Evolutionary conservation across 1,140 invertebrate genomes (phyloP).

Genomic region (Penaeus chinensis): DNA sequence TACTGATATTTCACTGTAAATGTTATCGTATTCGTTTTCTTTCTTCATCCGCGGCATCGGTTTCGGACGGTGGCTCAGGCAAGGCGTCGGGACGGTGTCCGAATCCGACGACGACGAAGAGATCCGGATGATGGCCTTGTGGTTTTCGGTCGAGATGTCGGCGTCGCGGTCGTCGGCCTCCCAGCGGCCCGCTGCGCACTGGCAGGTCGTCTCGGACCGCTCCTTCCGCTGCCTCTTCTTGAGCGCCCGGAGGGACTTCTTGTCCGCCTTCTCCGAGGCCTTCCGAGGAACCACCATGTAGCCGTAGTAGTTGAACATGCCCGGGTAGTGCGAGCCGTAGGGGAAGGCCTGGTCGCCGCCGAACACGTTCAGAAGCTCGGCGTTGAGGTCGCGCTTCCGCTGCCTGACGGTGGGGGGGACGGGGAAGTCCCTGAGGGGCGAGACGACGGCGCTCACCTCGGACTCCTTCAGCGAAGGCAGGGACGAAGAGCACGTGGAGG

Average conservation of each 20-base stretch:
- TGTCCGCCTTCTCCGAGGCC: constrained; percentile 17
- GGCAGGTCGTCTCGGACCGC: neutral
- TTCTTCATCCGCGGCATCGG: constrained; percentile 33
- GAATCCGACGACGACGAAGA: neutral
- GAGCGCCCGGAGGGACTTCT: constrained; percentile 21
- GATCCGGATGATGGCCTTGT: constrained; percentile 39
- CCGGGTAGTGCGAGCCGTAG: constrained; percentile 41
- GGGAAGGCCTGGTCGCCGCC: constrained; percentile 24
- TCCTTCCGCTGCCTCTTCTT: constrained; percentile 18
- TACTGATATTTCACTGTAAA: constrained; percentile 48
- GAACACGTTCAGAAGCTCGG: constrained; percentile 58
- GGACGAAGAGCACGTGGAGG: constrained; percentile 8
- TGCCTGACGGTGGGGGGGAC: constrained; percentile 58
- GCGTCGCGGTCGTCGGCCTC: neutral
- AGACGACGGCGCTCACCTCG: neutral
- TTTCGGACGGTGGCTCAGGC: constrained; percentile 1
- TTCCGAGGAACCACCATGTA: constrained; percentile 63
- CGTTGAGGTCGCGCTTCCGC: constrained; percentile 57
- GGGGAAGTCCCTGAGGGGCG: constrained; percentile 39
- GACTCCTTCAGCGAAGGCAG: constrained; percentile 13
- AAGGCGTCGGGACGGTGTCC: neutral
- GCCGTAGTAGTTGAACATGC: constrained; percentile 62
- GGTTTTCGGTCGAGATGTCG: neutral
- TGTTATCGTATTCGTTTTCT: constrained; percentile 28
- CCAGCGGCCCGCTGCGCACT: neutral